Conservation (phyloP, 2,113 vertebrate species). For the Sander vitreus region DNA sequence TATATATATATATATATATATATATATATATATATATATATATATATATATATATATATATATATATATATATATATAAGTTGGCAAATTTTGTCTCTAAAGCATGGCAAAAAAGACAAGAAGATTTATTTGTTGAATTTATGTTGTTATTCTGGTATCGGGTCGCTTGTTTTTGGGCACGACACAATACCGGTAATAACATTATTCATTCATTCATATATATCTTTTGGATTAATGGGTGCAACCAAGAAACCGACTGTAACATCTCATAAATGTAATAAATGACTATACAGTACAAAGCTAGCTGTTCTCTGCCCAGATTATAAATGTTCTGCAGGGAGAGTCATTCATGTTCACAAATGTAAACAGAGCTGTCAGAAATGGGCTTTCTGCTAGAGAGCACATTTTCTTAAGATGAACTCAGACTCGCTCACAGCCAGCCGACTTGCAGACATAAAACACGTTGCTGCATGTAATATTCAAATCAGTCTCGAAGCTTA, state of each 20-base stretch:
- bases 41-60: no score
- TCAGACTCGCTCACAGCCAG: slow-evolving; percentile 27
- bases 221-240: neutral
- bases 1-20: no score
- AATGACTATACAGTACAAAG: neutral
- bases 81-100: no score
- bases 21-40: no score
- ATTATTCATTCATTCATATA: no score
- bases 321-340: neutral
- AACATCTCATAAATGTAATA: neutral
- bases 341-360: slow-evolving; percentile 1
- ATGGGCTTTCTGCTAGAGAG: slow-evolving; percentile 8
- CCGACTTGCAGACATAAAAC: slow-evolving; percentile 48
- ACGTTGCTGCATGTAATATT: slow-evolving; percentile 52
- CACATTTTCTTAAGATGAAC: slow-evolving; percentile 27
- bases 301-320: neutral
- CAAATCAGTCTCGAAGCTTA: slow-evolving; percentile 25
- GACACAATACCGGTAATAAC: no score
- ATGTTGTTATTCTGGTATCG: no score
- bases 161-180: no score
- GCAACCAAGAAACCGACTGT: neutral
- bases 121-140: no score
- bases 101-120: no score
- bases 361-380: slow-evolving; percentile 31
- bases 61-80: no score